phyloP scores from a whole-genome alignment of 1,140 invertebrate genomes.

The Trichogramma pretiosum region DNA sequence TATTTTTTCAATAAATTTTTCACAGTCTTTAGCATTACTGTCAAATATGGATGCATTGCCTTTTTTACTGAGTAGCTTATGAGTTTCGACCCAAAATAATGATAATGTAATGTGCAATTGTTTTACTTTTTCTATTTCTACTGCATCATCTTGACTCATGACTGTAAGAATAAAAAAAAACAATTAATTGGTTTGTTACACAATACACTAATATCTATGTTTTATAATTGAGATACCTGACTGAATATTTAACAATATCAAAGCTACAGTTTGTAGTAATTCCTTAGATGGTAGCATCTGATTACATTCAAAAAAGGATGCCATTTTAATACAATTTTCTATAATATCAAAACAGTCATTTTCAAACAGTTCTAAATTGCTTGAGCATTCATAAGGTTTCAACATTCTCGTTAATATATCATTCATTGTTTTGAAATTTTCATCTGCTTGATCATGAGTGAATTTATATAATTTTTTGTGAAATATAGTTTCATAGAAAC shows the following conservation, averaged over 20 bases:
- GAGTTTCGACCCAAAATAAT: too few species aligned
- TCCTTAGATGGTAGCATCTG: conserved; percentile 14
- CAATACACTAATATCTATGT: conserved; percentile 5
- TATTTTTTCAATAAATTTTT: too few species aligned
- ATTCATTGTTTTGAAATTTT: conserved; percentile 20
- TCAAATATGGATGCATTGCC: too few species aligned
- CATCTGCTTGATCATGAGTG: conserved; percentile 10
- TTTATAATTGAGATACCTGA: too few species aligned
- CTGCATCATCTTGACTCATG: too few species aligned
- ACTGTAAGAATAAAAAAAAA: neutral
- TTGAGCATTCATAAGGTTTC: conserved; percentile 18
- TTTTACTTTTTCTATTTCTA: too few species aligned
- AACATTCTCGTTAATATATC: conserved; percentile 25
- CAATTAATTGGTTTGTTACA: neutral
- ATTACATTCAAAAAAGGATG: conserved; percentile 22
- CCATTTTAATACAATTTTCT: conserved; percentile 23
- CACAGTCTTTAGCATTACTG: too few species aligned
- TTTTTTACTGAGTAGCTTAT: too few species aligned
- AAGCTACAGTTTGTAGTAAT: conserved; percentile 18
- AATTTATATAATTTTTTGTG: conserved; percentile 12
- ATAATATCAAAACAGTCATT: conserved; percentile 21
- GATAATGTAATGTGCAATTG: too few species aligned
- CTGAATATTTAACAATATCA: conserved; percentile 20
- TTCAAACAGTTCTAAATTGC: conserved; percentile 22
- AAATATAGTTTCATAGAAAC: conserved; percentile 21